These are phyloP conservation scores for Neopelma chrysocephalum DNA, from an alignment of 2,797 vertebrate species.

Conservation along the genomic window DNA sequence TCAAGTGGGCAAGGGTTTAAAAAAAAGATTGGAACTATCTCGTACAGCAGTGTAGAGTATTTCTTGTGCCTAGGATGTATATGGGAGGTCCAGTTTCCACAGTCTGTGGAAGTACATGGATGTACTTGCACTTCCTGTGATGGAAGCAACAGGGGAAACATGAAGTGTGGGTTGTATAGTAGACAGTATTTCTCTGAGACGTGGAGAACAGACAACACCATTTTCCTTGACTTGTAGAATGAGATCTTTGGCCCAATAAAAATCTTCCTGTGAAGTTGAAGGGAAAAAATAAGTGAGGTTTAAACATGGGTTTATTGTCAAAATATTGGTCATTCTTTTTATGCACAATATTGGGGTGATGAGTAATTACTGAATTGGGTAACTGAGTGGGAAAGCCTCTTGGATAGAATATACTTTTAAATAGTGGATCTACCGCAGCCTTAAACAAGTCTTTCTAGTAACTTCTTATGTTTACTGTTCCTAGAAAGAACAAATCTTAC, in stretches of 20 bases:
- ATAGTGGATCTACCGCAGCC: neutral
- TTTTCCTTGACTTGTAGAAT: neutral
- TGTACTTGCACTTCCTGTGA: neutral
- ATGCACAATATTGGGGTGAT: neutral
- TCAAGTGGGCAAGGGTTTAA: neutral
- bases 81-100: neutral
- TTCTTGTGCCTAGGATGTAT: neutral
- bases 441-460: neutral
- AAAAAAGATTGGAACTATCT: neutral
- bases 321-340: neutral
- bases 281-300: accelerated
- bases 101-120: no score
- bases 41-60: neutral
- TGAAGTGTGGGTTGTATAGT: neutral
- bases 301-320: neutral
- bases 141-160: accelerated
- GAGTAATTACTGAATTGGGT: neutral
- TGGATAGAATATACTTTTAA: neutral
- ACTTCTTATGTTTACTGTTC: neutral
- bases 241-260: neutral
- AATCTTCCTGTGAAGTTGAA: neutral
- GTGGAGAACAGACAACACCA: accelerated
- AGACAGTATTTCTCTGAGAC: neutral
- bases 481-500: neutral
- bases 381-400: neutral